phyloP scores from a whole-genome alignment of 2,113 vertebrate species.

The Nesogale talazaci region DNA sequence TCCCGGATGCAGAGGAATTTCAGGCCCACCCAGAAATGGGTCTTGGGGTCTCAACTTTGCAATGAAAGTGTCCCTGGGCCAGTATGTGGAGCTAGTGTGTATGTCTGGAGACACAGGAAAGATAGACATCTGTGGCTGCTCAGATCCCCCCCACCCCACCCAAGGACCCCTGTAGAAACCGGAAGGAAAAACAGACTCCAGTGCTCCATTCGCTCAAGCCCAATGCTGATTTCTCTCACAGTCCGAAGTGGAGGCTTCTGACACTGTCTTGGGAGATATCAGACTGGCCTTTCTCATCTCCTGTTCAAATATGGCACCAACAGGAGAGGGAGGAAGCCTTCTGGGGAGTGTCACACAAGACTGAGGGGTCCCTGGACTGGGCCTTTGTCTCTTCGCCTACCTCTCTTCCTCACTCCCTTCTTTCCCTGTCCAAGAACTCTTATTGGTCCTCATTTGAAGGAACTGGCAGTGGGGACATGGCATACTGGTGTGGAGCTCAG shows the following conservation, averaged over 20 bases:
- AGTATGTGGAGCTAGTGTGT: background rate
- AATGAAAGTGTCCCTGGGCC: background rate
- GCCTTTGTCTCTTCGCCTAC: background rate
- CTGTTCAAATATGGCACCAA: background rate
- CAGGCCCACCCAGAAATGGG: slow-evolving; percentile 39
- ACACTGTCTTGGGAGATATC: slow-evolving; percentile 37
- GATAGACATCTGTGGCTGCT: background rate
- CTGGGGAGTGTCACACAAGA: background rate
- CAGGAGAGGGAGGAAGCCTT: background rate
- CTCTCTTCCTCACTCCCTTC: background rate
- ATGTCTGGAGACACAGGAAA: background rate
- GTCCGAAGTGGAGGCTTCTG: background rate
- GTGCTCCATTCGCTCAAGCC: background rate
- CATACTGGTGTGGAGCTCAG: background rate
- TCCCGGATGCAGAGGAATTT: slow-evolving; percentile 63
- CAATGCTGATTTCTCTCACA: slow-evolving; percentile 11
- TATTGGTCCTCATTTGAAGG: background rate
- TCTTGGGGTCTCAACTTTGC: slow-evolving; percentile 15
- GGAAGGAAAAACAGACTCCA: slow-evolving; percentile 33
- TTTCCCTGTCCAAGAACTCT: background rate
- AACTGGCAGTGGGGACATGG: background rate
- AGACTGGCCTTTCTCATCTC: background rate
- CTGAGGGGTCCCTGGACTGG: background rate
- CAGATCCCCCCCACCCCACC: too few relatives aligned
- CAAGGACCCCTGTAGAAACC: background rate